Percentiles rank a stretch among this genome's conserved stretches.
Conservation (phyloP, 2,797 vertebrate species). For the Urophycis tenuis region DNA sequence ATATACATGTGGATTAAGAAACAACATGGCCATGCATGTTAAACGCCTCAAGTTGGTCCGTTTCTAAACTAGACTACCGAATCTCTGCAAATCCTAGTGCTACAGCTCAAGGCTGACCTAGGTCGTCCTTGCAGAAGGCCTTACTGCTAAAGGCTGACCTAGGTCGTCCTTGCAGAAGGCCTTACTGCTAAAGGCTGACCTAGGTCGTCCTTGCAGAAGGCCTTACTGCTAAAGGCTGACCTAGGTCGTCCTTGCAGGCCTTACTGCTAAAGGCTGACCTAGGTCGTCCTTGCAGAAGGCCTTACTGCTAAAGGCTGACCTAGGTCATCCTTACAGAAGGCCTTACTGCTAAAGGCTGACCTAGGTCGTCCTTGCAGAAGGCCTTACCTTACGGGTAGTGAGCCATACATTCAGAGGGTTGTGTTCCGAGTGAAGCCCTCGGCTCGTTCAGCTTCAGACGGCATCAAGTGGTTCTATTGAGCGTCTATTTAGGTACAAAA, state of each 20-base stretch:
- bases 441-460: conserved; percentile 35
- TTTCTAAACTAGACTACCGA: not conserved
- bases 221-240: no score
- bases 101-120: not conserved
- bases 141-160: no score
- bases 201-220: no score
- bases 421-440: conserved; percentile 31
- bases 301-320: no score
- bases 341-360: no score
- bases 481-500: not conserved
- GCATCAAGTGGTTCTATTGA: not conserved
- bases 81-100: not conserved
- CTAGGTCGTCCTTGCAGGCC: no score
- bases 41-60: not conserved
- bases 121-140: not conserved
- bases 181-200: no score
- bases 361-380: no score
- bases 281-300: no score
- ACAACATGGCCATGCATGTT: not conserved
- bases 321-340: not conserved
- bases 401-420: conserved; percentile 61
- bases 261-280: no score
- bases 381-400: conserved; percentile 9
- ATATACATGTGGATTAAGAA: conserved; percentile 1
- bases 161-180: no score